A percentile compares a stretch with the other conserved stretches of the same genome.
Evolutionary conservation across 2,888 invertebrate species (phyloP).

Genomic region (Hypomecis atomaria): DNA sequence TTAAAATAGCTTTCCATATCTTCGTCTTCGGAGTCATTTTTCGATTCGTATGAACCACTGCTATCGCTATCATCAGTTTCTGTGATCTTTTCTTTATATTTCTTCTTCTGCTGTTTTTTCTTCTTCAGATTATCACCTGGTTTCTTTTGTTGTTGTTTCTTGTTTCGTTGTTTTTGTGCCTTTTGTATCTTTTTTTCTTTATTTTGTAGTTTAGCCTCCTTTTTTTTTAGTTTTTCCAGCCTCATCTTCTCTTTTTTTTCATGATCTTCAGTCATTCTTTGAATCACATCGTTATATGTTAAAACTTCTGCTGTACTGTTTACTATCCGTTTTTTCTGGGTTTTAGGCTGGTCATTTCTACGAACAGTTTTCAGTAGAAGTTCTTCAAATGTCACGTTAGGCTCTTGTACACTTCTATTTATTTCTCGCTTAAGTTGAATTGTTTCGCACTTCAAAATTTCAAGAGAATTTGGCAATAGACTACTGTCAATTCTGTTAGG

Average conservation of each 20-base stretch:
- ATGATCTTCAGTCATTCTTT: constrained; percentile 6
- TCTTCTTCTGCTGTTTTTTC: constrained; percentile 6
- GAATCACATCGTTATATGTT: constrained; percentile 10
- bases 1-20: constrained; percentile 8
- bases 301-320: constrained; percentile 13
- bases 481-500: constrained; percentile 9
- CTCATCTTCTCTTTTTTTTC: constrained; percentile 1
- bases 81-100: constrained; percentile 8
- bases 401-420: not conserved
- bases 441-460: constrained; percentile 7
- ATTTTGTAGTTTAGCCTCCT: constrained; percentile 2
- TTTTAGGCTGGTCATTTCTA: constrained; percentile 15
- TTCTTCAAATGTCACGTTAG: constrained; percentile 13
- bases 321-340: constrained; percentile 7
- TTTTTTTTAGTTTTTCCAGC: too few relatives aligned
- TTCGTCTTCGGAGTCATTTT: constrained; percentile 9
- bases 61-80: constrained; percentile 9
- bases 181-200: constrained; percentile 9
- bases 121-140: constrained; percentile 6
- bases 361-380: constrained; percentile 8
- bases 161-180: constrained; percentile 1
- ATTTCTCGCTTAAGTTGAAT: constrained; percentile 1
- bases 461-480: constrained; percentile 4
- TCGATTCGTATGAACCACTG: constrained; percentile 9
- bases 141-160: constrained; percentile 7